Conservation (phyloP, 1,140 invertebrate genomes). For the Druon quercuslanigerum region DNA sequence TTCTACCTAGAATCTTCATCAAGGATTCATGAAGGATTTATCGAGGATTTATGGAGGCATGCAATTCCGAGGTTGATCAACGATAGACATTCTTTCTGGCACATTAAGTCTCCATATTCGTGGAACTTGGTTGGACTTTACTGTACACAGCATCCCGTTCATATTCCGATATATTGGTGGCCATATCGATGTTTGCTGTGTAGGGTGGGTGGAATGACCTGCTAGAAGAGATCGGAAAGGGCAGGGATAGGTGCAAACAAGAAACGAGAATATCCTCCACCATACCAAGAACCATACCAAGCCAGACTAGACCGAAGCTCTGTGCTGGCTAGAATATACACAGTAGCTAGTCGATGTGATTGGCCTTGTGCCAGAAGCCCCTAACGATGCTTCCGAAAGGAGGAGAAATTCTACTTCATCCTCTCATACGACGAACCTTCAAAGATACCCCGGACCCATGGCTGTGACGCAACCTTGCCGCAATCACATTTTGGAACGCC, state of each 20-base stretch:
- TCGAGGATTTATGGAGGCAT: not conserved
- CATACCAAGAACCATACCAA: conserved; percentile 52
- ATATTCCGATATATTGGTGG: conserved; percentile 68
- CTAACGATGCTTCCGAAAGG: conserved; percentile 73
- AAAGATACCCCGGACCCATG: conserved; percentile 66
- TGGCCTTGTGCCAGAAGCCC: conserved; percentile 68
- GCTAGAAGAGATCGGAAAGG: conserved; percentile 35
- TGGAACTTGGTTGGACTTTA: not conserved
- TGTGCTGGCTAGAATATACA: conserved; percentile 63
- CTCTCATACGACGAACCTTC: conserved; percentile 63
- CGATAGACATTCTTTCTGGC: conserved; percentile 14
- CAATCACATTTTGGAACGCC: conserved; percentile 71
- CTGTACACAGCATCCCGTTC: conserved; percentile 37
- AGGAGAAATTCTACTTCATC: conserved; percentile 68
- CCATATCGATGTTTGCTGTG: conserved; percentile 63
- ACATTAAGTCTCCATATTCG: conserved; percentile 5
- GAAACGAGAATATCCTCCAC: conserved; percentile 65
- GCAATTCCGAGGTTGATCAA: not conserved
- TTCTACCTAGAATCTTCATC: too few relatives aligned
- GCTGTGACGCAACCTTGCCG: conserved; percentile 71
- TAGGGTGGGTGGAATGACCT: conserved; percentile 45
- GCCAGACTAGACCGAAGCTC: conserved; percentile 52
- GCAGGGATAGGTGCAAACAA: conserved; percentile 67
- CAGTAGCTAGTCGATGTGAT: conserved; percentile 72
- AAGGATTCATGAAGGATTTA: too few relatives aligned